These are phyloP conservation scores for Parasteatoda lunata DNA, from an alignment of 2,888 invertebrate species.

Conservation along the genomic window DNA sequence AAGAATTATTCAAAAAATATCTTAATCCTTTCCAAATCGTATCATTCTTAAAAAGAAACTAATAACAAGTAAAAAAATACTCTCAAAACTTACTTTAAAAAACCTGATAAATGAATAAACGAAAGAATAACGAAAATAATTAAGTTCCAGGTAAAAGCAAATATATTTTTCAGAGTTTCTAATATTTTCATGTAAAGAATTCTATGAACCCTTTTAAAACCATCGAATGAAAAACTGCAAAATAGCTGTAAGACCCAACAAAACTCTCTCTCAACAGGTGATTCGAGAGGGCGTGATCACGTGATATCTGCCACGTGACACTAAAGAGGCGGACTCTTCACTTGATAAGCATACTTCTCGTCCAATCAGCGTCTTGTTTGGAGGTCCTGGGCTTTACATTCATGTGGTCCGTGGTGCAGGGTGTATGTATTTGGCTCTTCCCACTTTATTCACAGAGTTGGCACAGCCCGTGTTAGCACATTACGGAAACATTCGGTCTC, in stretches of 20 bases:
- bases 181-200: no score
- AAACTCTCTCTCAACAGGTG: slow-evolving; percentile 63
- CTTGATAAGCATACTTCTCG: slow-evolving; percentile 30
- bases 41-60: no score
- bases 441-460: slow-evolving; percentile 57
- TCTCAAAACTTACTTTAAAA: no score
- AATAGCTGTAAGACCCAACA: slow-evolving; percentile 40
- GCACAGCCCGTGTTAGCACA: slow-evolving; percentile 45
- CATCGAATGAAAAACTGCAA: slow-evolving; percentile 25
- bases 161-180: no score
- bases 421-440: slow-evolving; percentile 58
- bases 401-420: slow-evolving; percentile 49
- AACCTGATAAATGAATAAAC: no score
- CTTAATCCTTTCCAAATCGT: no score
- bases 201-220: slow-evolving; percentile 6
- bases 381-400: slow-evolving; percentile 55
- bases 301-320: slow-evolving; percentile 51
- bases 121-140: no score
- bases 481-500: slow-evolving; percentile 65
- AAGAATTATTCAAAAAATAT: no score
- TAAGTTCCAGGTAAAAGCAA: no score
- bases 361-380: slow-evolving; percentile 31
- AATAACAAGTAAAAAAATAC: no score
- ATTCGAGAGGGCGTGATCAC: slow-evolving; percentile 57
- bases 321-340: slow-evolving; percentile 17